These are phyloP conservation scores for Syrphus vitripennis DNA, from an alignment of 2,888 invertebrate genomes.

Conservation along the genomic window DNA sequence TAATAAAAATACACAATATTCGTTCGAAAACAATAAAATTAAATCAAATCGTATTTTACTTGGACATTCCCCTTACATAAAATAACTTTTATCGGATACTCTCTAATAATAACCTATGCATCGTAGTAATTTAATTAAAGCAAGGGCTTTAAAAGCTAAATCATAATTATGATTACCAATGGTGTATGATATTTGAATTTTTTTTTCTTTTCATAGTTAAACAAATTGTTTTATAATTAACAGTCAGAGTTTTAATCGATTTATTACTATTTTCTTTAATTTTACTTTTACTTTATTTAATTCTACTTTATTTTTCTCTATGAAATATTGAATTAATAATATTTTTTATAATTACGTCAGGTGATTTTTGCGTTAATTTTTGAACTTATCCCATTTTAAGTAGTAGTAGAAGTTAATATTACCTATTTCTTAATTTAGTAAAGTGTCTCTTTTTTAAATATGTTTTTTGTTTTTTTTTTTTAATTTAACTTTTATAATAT, in stretches of 20 bases:
- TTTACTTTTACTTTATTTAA: constrained; percentile 74
- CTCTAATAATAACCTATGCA: constrained; percentile 70
- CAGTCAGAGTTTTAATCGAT: constrained; percentile 79
- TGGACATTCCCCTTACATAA: constrained; percentile 73
- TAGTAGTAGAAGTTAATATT: constrained; percentile 73
- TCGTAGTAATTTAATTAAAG: constrained; percentile 66
- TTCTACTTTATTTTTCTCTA: constrained; percentile 73
- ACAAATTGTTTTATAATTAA: constrained; percentile 81
- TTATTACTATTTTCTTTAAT: constrained; percentile 72
- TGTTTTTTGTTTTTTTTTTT: constrained; percentile 73
- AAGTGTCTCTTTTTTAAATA: constrained; percentile 73
- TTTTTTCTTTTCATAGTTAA: constrained; percentile 70
- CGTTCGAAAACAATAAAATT: constrained; percentile 57
- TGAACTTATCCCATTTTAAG: constrained; percentile 74
- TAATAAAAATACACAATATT: constrained; percentile 56
- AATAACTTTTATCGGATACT: constrained; percentile 66
- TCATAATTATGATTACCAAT: constrained; percentile 70
- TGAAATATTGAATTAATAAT: constrained; percentile 73
- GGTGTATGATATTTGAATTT: constrained; percentile 72
- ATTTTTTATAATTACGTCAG: constrained; percentile 75
- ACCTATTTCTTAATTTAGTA: constrained; percentile 75
- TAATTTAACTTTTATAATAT: constrained; percentile 71
- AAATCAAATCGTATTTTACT: constrained; percentile 73
- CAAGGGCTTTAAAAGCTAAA: constrained; percentile 73
- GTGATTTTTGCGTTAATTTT: constrained; percentile 73